These are phyloP conservation scores for Scaptomyza tumidula DNA, from an alignment of 2,888 invertebrate species.

Conservation along the genomic window DNA sequence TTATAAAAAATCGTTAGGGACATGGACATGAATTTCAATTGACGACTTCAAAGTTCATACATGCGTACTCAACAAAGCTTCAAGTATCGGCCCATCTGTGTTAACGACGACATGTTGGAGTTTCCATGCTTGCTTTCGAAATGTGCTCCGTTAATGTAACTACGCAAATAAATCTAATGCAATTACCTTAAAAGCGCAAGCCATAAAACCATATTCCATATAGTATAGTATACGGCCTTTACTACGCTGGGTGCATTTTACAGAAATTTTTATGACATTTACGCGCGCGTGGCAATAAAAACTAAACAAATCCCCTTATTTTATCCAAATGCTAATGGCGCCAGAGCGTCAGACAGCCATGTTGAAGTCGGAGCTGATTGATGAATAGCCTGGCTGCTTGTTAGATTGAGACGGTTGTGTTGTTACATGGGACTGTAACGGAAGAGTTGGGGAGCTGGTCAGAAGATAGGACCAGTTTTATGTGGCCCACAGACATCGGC, in stretches of 20 bases:
- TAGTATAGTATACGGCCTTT: slow-evolving; percentile 12
- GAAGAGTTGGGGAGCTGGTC: background rate
- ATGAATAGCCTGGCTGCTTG: slow-evolving; percentile 44
- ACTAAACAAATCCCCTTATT: slow-evolving; percentile 63
- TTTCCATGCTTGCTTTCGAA: background rate
- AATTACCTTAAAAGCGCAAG: slow-evolving; percentile 71
- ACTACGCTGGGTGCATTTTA: slow-evolving; percentile 44
- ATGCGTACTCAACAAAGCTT: background rate
- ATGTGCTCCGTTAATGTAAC: slow-evolving; percentile 18
- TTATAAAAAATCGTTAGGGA: too few relatives aligned
- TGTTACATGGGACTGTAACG: slow-evolving; percentile 19
- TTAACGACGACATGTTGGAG: background rate
- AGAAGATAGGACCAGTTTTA: slow-evolving; percentile 28
- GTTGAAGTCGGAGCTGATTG: slow-evolving; percentile 46
- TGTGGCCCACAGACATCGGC: slow-evolving; percentile 56
- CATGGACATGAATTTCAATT: too few relatives aligned
- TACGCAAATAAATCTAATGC: slow-evolving; percentile 62
- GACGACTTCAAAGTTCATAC: too few relatives aligned
- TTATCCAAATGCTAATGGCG: slow-evolving; percentile 68
- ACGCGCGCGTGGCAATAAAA: slow-evolving; percentile 67
- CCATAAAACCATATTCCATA: slow-evolving; percentile 58
- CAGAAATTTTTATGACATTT: slow-evolving; percentile 73
- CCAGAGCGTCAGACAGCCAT: slow-evolving; percentile 29
- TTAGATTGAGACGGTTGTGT: slow-evolving; percentile 15
- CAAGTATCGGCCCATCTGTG: background rate